Evolutionary conservation across 2,888 invertebrate genomes (phyloP).

Genomic region (Chrysotoxum bicinctum): DNA sequence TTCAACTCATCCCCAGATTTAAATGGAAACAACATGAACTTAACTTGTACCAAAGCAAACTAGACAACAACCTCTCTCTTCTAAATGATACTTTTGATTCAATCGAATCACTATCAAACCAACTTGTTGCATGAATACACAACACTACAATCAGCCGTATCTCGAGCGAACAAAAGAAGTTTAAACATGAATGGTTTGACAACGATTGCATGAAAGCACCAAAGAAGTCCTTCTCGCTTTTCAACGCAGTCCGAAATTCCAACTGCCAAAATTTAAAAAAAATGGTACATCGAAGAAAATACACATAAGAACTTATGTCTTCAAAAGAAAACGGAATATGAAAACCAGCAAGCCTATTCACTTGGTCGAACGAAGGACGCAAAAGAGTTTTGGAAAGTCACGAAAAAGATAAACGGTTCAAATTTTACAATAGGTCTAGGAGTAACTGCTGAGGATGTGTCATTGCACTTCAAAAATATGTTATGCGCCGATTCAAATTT

Average conservation of each 20-base stretch:
- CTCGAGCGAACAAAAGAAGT: neutral
- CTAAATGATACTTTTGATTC: neutral
- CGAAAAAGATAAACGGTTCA: neutral
- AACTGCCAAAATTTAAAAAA: neutral
- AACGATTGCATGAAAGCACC: neutral
- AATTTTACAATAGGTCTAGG: neutral
- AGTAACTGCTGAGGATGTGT: neutral
- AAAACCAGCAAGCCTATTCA: neutral
- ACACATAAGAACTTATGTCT: neutral
- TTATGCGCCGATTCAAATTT: neutral
- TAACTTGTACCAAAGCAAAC: neutral
- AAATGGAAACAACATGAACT: conserved; percentile 14
- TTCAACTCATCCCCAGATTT: neutral
- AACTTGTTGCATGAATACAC: neutral
- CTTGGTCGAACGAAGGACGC: neutral
- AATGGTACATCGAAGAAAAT: neutral
- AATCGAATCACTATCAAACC: neutral
- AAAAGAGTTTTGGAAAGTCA: neutral
- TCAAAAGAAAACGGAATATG: too few species aligned
- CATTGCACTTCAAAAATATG: too few species aligned
- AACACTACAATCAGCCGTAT: neutral
- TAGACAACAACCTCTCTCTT: neutral
- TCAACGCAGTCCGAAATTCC: neutral
- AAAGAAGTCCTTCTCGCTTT: neutral
- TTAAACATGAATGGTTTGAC: neutral